A percentile compares a stretch with the other conserved stretches of the same genome.
Evolutionary conservation across 2,888 invertebrate species (phyloP).

Genomic region (Heliconius cydno): DNA sequence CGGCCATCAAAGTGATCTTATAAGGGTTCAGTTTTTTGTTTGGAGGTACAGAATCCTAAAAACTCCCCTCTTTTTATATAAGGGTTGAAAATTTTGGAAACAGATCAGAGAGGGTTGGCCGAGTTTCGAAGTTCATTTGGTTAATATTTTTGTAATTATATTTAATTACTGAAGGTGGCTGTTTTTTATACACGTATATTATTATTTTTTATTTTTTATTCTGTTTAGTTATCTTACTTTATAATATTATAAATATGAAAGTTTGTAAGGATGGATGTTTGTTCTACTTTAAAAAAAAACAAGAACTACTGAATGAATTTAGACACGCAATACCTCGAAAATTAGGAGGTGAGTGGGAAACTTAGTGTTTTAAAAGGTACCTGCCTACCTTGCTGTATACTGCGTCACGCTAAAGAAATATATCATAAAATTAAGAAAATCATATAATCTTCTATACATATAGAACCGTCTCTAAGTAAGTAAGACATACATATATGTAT

Average conservation of each 20-base stretch:
- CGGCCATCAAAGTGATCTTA: neutral
- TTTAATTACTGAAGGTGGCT: neutral
- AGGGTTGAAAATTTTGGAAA: conserved; percentile 7
- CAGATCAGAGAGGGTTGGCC: conserved; percentile 15
- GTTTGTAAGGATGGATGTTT: too few relatives aligned
- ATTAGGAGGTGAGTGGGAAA: too few relatives aligned
- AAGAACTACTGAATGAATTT: too few relatives aligned
- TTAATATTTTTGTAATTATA: conserved; percentile 16
- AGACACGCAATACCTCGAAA: too few relatives aligned
- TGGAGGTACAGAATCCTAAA: neutral
- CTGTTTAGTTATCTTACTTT: too few relatives aligned
- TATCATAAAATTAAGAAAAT: too few relatives aligned
- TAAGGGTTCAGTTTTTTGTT: conserved; percentile 2
- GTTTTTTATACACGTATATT: neutral
- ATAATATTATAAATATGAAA: too few relatives aligned
- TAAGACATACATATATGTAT: neutral
- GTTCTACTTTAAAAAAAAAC: too few relatives aligned
- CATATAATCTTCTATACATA: neutral
- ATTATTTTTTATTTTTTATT: too few relatives aligned
- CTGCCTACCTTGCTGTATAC: too few relatives aligned
- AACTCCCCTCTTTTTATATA: neutral
- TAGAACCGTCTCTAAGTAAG: neutral
- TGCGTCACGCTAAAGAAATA: too few relatives aligned
- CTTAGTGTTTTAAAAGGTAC: too few relatives aligned
- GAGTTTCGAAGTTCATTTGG: conserved; percentile 26